phyloP scores from a whole-genome alignment of 2,113 vertebrate species.

The Oxygymnocypris stewartii region DNA sequence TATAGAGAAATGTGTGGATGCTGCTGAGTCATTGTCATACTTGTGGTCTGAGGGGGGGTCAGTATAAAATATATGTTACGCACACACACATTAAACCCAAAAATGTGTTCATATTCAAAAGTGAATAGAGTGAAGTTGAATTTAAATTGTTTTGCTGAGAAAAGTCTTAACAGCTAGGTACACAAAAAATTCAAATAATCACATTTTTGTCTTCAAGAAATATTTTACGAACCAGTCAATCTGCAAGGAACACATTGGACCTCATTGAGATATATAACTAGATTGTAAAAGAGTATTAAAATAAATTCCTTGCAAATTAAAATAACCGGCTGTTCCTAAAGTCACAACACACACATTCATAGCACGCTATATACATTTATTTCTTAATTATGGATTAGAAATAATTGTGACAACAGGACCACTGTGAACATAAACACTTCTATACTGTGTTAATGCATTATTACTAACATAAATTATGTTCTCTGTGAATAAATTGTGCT shows the following conservation, averaged over 20 bases:
- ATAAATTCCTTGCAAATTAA: background rate
- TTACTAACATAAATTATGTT: background rate
- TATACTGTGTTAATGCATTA: background rate
- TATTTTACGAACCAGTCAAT: background rate
- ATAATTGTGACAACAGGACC: background rate
- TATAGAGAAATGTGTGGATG: conserved; percentile 50
- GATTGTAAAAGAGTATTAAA: background rate
- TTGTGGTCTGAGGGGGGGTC: conserved; percentile 61
- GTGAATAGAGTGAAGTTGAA: background rate
- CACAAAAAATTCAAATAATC: background rate
- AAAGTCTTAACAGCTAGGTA: background rate
- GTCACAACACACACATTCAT: background rate
- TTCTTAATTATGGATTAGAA: background rate
- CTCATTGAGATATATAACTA: background rate
- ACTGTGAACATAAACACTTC: background rate
- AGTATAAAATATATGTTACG: conserved; percentile 51
- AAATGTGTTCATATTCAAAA: background rate
- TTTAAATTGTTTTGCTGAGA: background rate
- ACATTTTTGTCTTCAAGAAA: background rate
- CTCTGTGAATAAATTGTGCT: background rate
- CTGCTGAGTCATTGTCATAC: conserved; percentile 64
- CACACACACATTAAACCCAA: conserved; percentile 54
- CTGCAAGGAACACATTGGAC: background rate
- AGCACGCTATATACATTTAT: background rate
- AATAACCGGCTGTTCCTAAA: too few species aligned